Evolutionary conservation across 1,140 invertebrate species (phyloP).

Genomic region (Meteorus sp.): DNA sequence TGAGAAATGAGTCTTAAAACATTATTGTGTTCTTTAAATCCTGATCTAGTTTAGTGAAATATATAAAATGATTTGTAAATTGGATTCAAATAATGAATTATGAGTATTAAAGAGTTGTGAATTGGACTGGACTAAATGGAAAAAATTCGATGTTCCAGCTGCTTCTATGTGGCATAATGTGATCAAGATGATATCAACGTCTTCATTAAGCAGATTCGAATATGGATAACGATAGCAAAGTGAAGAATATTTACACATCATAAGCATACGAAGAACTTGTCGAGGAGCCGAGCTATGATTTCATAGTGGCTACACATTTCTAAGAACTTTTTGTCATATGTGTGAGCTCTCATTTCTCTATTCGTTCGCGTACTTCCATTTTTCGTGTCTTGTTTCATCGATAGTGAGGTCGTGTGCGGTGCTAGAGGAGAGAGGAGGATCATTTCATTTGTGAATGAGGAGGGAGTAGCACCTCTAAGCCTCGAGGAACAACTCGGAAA

Average conservation of each 20-base stretch:
- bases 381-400: constrained; percentile 16
- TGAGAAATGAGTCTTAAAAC: constrained; percentile 27
- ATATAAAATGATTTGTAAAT: no score
- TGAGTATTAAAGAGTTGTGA: no score
- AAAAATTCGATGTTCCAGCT: no score
- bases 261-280: no score
- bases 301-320: no score
- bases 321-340: no score
- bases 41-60: background rate
- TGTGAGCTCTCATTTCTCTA: background rate
- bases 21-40: background rate
- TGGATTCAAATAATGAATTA: no score
- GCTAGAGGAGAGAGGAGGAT: constrained; percentile 9
- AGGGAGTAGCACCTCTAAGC: constrained; percentile 19
- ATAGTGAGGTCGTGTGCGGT: background rate
- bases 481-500: background rate
- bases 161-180: no score
- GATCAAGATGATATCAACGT: background rate
- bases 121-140: no score
- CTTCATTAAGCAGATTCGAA: constrained; percentile 31
- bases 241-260: constrained; percentile 15
- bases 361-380: constrained; percentile 24
- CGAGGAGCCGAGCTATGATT: no score
- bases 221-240: constrained; percentile 24
- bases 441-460: background rate